Base-by-base conservation (phyloP, 1,140 invertebrate genomes). In the Euura lappo region DNA sequence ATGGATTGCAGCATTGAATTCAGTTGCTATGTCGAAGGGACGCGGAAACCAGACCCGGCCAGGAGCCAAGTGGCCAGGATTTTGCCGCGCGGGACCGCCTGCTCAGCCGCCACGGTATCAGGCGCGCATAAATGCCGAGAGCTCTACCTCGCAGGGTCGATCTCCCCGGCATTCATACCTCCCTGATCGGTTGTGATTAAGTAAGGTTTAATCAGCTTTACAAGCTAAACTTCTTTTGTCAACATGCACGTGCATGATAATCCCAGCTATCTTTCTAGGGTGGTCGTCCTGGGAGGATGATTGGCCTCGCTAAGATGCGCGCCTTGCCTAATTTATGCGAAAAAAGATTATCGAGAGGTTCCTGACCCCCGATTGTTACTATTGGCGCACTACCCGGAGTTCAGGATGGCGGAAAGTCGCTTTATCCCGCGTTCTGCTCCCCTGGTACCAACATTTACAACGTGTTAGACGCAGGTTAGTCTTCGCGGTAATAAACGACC, bases 181-280 rank as follows among this genome's bases (percentile, higher is more conserved):
- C 75, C 82, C 80, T 81, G 77, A 66, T 85, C 77, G 71, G 74
- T 85, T 85, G 81, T 86, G 85, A 86, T 85, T 86, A 86, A 86
- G 83, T 85, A 85, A 86, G 85, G 84, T 85, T 86, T 86, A 86
- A 86, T 86, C 84, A 86, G 84, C 85, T 86, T 86, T 85, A 85
- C 84, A 85, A 86, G 85, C 84, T 86, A 86, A 86, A 86, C 85
- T 85, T 85, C 83, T 83, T 86, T 85, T 85, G 81, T 84, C 84
- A 85, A 83, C 84, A 84, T 84, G 83, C 83, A 84, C 78, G 84
- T 83, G 81, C 82, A 84, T 85, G 84, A 85, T 86, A 86, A 86
- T 86, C 85, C 84, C 73, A 77, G 78, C 81, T 81, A 83, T 85
- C 82, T 82, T 80, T 77, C 71, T 76, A 71, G 70, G 74, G 51